Evolutionary conservation across 2,888 invertebrate genomes (phyloP), one percentile per base, ranked within the genome.

Genomic region (Pedicia rivosa): DNA sequence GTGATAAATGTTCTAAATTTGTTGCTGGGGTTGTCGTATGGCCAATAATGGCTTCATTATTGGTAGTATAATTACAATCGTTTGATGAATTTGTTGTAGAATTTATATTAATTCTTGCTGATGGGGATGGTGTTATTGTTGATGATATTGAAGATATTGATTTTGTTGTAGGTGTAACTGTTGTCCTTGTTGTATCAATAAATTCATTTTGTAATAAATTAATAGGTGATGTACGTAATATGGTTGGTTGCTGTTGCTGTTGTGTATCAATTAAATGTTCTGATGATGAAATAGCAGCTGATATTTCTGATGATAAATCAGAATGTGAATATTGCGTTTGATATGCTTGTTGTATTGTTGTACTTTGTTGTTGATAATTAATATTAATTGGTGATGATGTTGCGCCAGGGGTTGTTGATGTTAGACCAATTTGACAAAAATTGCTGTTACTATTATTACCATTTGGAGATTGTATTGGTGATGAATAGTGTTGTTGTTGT

Each of bases 281-380:
- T 17, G 73, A 72, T n/a, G n/a, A n/a, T 41, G 79, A 76, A 50
- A 82, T 80, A 36, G 78, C 80, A 8, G 79, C 79, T 51, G 78
- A 79, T 52, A 82, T 79, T 54, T 81, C 80, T 39, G 75, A 74
- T 40, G 78, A 78, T 45, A 81, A 63, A 54, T 81, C 81, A 28
- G 76, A 78, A 56, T 78, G 78, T 15, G 72, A 71, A 46, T 70
- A 70, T n/a, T n/a, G n/a, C n/a, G n/a, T 45, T 52, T 54, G 48
- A 54, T 57, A 30, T 36, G 39, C 17, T 30, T 31, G 35, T 28
- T 8, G 8, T 7, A 24, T 3, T 20, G n/a, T 3, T 4, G 24
- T 3, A 24, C 3, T 4, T 24, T 4, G 24, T 24, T 7, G 24
- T 24, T 24, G 24, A 24, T 24, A 24, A 24, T n/a, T n/a, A 4